phyloP scores from a whole-genome alignment of 2,113 vertebrate genomes.

The Hyaena hyaena region DNA sequence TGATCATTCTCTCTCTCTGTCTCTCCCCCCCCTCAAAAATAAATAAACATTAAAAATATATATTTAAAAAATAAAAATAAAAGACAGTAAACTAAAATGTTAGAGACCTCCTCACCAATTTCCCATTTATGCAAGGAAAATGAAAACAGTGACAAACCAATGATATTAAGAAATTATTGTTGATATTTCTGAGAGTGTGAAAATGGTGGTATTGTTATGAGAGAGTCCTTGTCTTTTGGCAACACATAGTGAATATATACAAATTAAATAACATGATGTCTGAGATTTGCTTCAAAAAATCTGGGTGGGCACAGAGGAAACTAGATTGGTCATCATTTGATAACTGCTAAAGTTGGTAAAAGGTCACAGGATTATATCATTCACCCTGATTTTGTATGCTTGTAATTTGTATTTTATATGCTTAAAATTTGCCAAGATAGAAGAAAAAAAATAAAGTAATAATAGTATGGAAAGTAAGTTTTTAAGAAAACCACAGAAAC shows the following conservation, averaged over 20 bases:
- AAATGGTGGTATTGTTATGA: neutral
- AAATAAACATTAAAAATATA: too few species aligned
- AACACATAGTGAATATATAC: neutral
- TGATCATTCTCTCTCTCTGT: too few species aligned
- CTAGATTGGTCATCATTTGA: neutral
- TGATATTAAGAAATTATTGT: neutral
- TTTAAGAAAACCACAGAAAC: neutral
- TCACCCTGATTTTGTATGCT: neutral
- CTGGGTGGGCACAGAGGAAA: neutral
- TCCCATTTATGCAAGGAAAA: neutral
- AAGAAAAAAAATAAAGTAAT: neutral
- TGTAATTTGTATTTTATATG: neutral
- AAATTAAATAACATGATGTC: conserved; percentile 4
- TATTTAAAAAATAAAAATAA: too few species aligned
- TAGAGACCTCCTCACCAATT: neutral
- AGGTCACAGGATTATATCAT: neutral
- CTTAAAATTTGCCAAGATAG: neutral
- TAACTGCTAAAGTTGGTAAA: neutral
- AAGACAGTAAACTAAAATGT: conserved; percentile 7
- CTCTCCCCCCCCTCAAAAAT: too few species aligned
- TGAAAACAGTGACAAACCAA: neutral
- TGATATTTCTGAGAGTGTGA: neutral
- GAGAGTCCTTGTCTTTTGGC: neutral
- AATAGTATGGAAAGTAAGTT: neutral
- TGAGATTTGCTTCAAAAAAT: neutral